Percentiles rank a stretch among this genome's conserved stretches.
Evolutionary conservation across 2,113 vertebrate genomes (phyloP).

Genomic region (human (Homo sapiens)): DNA sequence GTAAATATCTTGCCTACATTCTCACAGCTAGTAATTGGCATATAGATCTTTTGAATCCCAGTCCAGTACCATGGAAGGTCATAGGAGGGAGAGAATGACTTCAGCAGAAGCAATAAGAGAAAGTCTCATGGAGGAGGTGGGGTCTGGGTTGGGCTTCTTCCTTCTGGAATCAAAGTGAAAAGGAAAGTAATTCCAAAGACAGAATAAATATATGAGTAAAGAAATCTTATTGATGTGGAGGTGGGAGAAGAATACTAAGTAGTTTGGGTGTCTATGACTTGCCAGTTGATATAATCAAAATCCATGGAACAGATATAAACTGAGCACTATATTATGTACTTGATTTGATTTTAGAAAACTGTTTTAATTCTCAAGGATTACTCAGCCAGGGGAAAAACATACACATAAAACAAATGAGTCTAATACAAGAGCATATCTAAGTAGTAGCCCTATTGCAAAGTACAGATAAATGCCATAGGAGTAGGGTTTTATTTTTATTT

Average conservation of each 20-base stretch:
- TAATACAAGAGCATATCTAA: too few relatives aligned
- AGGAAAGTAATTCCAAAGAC: not conserved
- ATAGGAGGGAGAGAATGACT: not conserved
- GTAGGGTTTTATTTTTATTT: not conserved
- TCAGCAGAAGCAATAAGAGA: not conserved
- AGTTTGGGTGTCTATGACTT: too few relatives aligned
- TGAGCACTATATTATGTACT: not conserved
- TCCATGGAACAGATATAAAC: not conserved
- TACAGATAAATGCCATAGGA: fast-evolving
- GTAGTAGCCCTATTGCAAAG: not conserved
- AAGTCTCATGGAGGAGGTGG: not conserved
- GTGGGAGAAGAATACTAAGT: not conserved
- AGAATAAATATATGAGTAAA: not conserved
- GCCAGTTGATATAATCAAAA: not conserved
- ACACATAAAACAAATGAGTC: not conserved
- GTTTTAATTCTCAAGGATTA: not conserved
- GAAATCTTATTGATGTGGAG: not conserved
- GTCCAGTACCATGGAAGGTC: not conserved
- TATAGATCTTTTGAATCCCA: not conserved
- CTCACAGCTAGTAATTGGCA: not conserved
- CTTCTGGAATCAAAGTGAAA: not conserved
- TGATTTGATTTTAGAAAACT: not conserved
- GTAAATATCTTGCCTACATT: not conserved
- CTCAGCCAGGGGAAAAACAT: not conserved
- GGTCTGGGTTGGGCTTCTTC: not conserved